Evolutionary conservation across 2,888 invertebrate genomes (phyloP), one percentile per base, ranked within the genome.

Genomic region (Eupeodes luniger): DNA sequence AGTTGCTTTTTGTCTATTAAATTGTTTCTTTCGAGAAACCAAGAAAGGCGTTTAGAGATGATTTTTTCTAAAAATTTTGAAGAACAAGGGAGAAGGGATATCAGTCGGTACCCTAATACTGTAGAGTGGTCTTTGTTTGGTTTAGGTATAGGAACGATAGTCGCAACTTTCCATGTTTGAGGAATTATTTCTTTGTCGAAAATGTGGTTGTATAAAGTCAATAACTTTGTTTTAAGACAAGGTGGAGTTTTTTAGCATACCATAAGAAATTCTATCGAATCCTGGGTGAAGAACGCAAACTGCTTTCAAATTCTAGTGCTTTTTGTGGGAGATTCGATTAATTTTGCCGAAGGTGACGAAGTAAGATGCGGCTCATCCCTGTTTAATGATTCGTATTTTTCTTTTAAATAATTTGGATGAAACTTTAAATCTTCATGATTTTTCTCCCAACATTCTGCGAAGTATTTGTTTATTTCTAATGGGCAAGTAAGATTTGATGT

Each of bases 31-130:
- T 34, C 66, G 1, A 66, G 5, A 6, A 12, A 19, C 49, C 49
- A 66, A 36, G 12, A 44, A 9, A 49, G 5, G 5, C 66, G 66
- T 10, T 44, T 44, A 4, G 62, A 75, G 9, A 64, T 7, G 51
- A n/a, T 57, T 16, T 57, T 57, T 72, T 55, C 70, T 47, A 72
- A 19, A 12, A 72, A 16, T 11, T 72, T 72, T 47, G 59, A 44
- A 9, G 19, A 19, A 19, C 59, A 59, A 59, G 11, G 12, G 47
- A 47, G 10, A 11, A 27, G 44, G 7, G 57, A 72, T 14, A 70
- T 70, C n/a, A 55, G 70, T n/a, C 70, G 70, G 16, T 70, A 70
- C 4, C 70, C 70, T 44, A 5, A 34, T 19, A 44, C 14, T 44
- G 19, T 12, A 12, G 70, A 44, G 34, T 57, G 34, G 10, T 53